Evolutionary conservation across 1,140 invertebrate species (phyloP).

Genomic region (Choristoneura fumiferana): DNA sequence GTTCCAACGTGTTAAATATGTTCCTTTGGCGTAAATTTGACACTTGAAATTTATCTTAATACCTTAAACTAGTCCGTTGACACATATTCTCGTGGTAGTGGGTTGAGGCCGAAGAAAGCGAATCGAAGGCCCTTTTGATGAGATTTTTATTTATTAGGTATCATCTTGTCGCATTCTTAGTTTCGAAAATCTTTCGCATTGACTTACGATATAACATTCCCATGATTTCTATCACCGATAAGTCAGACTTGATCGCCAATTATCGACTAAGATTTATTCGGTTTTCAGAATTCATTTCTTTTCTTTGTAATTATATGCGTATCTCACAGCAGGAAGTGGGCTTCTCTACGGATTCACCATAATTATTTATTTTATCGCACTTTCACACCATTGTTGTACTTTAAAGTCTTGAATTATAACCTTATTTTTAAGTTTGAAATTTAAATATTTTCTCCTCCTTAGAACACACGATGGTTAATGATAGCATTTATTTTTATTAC

Average conservation of each 20-base stretch:
- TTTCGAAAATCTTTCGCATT: slow-evolving; percentile 43
- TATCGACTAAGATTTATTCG: slow-evolving; percentile 29
- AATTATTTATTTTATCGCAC: slow-evolving; percentile 19
- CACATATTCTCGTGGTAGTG: slow-evolving; percentile 24
- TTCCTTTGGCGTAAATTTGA: slow-evolving; percentile 24
- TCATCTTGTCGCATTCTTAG: slow-evolving; percentile 33
- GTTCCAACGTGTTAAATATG: slow-evolving; percentile 20
- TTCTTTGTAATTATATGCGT: slow-evolving; percentile 1
- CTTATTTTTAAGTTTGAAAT: neutral
- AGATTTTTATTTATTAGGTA: slow-evolving; percentile 31
- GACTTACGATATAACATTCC: slow-evolving; percentile 37
- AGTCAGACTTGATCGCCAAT: slow-evolving; percentile 29
- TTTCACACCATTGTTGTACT: slow-evolving; percentile 18
- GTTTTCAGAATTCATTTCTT: neutral
- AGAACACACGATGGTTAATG: neutral
- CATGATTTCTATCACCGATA: slow-evolving; percentile 28
- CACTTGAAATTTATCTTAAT: slow-evolving; percentile 26
- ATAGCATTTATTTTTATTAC: neutral
- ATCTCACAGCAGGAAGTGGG: neutral
- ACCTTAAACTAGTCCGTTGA: slow-evolving; percentile 28
- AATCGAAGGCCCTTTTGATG: slow-evolving; percentile 24
- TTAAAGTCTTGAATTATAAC: neutral
- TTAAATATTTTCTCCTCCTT: slow-evolving; percentile 4
- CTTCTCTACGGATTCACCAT: neutral
- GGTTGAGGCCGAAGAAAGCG: slow-evolving; percentile 41